Conservation (phyloP, 2,797 vertebrate species). For the Benthosema pterotum region DNA sequence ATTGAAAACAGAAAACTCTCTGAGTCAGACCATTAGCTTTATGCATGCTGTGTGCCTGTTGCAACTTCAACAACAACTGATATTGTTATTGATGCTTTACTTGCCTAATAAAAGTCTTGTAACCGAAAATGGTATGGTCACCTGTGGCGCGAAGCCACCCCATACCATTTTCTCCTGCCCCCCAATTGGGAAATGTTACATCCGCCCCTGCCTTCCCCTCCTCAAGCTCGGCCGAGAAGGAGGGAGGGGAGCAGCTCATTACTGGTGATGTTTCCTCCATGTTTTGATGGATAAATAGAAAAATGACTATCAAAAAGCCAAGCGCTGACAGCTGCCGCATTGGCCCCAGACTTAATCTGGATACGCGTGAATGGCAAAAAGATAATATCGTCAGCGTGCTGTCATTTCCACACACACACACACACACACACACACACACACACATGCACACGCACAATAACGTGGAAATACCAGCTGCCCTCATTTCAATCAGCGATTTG, state of each 20-base stretch:
- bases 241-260: conserved; percentile 67
- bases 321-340: conserved; percentile 55
- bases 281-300: conserved; percentile 72
- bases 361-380: conserved; percentile 61
- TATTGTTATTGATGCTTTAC: too few relatives aligned
- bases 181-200: too few relatives aligned
- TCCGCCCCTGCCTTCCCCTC: too few relatives aligned
- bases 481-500: conserved; percentile 62
- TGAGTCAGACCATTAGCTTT: too few relatives aligned
- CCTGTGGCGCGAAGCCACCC: too few relatives aligned
- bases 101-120: too few relatives aligned
- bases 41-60: too few relatives aligned
- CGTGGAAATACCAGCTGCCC: conserved; percentile 47
- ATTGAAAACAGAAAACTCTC: too few relatives aligned
- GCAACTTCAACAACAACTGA: too few relatives aligned
- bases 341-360: conserved; percentile 67
- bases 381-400: conserved; percentile 66
- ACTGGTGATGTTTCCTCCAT: conserved; percentile 61
- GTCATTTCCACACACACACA: conserved; percentile 37
- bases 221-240: too few relatives aligned
- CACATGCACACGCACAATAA: conserved; percentile 33
- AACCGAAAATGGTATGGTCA: too few relatives aligned
- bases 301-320: conserved; percentile 64
- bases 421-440: conserved; percentile 27
- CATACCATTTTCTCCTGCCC: too few relatives aligned